Evolutionary conservation across 2,888 invertebrate species (phyloP), one percentile per base, ranked within the genome.

Genomic region (Cataglyphis altisquamis): DNA sequence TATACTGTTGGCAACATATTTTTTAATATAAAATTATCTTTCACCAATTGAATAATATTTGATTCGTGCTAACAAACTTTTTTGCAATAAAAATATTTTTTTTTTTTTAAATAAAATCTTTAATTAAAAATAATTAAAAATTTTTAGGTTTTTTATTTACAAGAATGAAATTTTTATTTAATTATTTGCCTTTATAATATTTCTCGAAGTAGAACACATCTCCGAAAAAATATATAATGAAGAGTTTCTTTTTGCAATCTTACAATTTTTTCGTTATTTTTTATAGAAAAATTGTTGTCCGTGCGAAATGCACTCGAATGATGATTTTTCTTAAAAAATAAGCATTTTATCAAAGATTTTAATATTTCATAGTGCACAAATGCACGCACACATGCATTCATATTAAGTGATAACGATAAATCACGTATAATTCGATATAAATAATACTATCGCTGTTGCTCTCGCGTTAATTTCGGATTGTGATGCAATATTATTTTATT

Each of bases 311-410:
- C 48, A 48, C 6, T 48, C 45, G 5, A 2, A 8, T 12, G 18
- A 52, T 70, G 52, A 8, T 25, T 41, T 48, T 41, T 48, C 45
- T 63, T 74, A 74, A 36, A 75, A 75, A 75, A 70, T 68, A 25
- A 72, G 21, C 32, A 45, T 73, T 39, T 39, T n/a, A 68, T 55
- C 39, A 39, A 73, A 57, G 32, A 18, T 45, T 78, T 78, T 73
- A 78, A 73, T 78, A 32, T 52, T 52, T 52, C n/a, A 8, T 52
- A 52, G 2, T n/a, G 8, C 8, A 52, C n/a, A 52, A 18, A 18
- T n/a, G 48, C 8, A 18, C 41, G 18, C 55, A 9, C 21, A 21
- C 0, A 32, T 4, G 32, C 32, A 5, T 32, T 3, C 15, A 5
- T 57, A 57, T 52, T 77, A 25, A 72, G 8, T 55, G 55, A 18